phyloP scores from a whole-genome alignment of 2,797 vertebrate species.

The Pipistrellus pygmaeus region DNA sequence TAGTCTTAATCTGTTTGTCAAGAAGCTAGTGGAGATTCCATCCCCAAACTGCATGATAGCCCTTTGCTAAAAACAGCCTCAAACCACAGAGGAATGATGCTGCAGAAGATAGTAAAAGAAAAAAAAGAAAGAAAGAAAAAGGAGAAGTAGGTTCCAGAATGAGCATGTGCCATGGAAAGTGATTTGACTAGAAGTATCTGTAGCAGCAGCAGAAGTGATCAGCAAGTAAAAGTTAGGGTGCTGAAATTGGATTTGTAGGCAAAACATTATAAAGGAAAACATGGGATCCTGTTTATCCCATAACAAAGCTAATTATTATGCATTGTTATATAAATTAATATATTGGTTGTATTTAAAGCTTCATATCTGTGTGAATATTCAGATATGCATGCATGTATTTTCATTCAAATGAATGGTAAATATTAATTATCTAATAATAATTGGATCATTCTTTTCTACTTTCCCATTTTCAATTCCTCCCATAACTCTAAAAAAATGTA shows the following conservation, averaged over 20 bases:
- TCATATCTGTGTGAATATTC: not conserved
- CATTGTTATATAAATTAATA: not conserved
- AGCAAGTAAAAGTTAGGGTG: not conserved
- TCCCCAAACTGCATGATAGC: not conserved
- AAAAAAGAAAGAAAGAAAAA: too few species aligned
- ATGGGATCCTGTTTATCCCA: not conserved
- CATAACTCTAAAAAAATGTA: not conserved
- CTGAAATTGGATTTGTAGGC: not conserved
- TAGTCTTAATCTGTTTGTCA: slow-evolving; percentile 8
- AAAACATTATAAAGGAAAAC: not conserved
- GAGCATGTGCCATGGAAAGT: not conserved
- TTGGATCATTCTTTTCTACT: not conserved
- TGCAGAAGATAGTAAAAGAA: not conserved
- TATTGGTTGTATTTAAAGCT: not conserved
- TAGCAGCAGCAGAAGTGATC: not conserved
- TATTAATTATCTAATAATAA: not conserved
- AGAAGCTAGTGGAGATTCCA: not conserved
- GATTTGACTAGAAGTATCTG: not conserved
- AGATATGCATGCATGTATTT: not conserved
- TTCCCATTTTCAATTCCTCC: not conserved
- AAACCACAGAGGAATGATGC: not conserved
- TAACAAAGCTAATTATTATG: not conserved
- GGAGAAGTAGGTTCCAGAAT: not conserved
- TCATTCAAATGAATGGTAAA: not conserved
- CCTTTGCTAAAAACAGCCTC: not conserved